Percentiles rank a stretch among this genome's conserved stretches.
Evolutionary conservation across 2,888 invertebrate species (phyloP).

Genomic region (Tiliacea citrago): DNA sequence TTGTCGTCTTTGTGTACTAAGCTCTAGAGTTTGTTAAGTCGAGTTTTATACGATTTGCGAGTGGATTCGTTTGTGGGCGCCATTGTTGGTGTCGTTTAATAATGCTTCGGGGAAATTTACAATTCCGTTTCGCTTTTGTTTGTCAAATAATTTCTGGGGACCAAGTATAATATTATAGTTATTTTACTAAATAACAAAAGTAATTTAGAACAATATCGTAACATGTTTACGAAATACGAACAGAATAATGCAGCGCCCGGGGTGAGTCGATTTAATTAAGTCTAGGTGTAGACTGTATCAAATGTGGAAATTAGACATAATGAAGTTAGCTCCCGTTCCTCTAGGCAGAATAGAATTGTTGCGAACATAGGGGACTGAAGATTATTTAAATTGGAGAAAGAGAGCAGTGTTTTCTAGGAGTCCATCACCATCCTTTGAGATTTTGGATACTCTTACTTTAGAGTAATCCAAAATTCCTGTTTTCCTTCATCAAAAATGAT

Average conservation of each 20-base stretch:
- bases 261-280: constrained; percentile 45
- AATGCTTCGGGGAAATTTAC: constrained; percentile 30
- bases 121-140: constrained; percentile 22
- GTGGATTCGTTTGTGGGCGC: constrained; percentile 30
- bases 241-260: constrained; percentile 26
- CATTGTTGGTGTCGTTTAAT: constrained; percentile 44
- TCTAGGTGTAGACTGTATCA: constrained; percentile 3
- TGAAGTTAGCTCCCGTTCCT: constrained; percentile 10
- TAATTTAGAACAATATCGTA: constrained; percentile 18
- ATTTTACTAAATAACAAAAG: constrained; percentile 9
- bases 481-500: background rate
- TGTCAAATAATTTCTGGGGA: constrained; percentile 10
- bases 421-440: background rate
- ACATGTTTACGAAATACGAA: constrained; percentile 24
- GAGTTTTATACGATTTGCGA: constrained; percentile 37
- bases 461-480: background rate
- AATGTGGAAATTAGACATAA: constrained; percentile 22
- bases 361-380: background rate
- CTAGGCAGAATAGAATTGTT: background rate
- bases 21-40: constrained; percentile 40
- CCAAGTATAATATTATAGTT: background rate
- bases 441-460: background rate
- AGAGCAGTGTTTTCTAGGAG: background rate
- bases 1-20: constrained; percentile 44
- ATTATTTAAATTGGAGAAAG: background rate